Conservation (phyloP, 2,113 vertebrate genomes). For the Emydura subglobosa region DNA sequence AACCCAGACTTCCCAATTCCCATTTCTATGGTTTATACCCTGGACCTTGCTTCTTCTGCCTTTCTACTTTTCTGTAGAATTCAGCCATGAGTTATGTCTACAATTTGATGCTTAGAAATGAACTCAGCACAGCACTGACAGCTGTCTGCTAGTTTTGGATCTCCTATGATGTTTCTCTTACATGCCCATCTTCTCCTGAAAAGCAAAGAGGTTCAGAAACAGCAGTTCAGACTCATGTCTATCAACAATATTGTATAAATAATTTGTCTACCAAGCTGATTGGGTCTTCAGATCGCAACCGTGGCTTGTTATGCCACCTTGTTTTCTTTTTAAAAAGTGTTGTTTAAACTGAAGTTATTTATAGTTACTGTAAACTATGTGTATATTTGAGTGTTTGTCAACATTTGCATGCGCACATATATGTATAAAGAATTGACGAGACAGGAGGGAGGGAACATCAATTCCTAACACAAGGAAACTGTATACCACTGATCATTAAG, state of each 20-base stretch:
- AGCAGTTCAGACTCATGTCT: neutral
- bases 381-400: neutral
- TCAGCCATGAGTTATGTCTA: neutral
- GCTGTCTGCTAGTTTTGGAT: constrained; percentile 55
- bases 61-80: constrained; percentile 16
- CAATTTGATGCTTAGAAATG: constrained; percentile 32
- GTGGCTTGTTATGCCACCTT: neutral
- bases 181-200: neutral
- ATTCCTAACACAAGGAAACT: neutral
- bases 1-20: neutral
- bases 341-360: neutral
- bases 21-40: neutral
- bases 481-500: fast-evolving
- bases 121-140: constrained; percentile 32
- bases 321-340: neutral
- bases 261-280: neutral
- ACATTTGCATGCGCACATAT: neutral
- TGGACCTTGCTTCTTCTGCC: neutral
- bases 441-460: neutral
- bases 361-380: neutral
- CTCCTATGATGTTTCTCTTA: constrained; percentile 13
- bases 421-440: neutral
- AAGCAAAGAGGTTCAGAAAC: constrained; percentile 19
- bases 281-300: neutral
- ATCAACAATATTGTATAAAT: neutral